Conservation (phyloP, 1,140 invertebrate genomes). For the Drosophila nikananu region DNA sequence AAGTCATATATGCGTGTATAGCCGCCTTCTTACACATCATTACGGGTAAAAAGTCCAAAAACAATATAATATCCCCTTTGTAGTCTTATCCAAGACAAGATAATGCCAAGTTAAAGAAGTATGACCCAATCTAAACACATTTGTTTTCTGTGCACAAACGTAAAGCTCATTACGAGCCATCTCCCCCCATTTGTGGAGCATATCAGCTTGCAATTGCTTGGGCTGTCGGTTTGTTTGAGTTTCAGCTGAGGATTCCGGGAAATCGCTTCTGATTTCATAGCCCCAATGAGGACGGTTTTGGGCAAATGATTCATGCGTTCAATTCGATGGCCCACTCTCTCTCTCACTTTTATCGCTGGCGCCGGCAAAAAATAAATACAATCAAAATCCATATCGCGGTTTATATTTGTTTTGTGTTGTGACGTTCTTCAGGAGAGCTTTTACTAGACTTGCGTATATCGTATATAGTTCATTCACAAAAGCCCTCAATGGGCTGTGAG, state of each 20-base stretch:
- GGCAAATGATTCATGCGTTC: conserved; percentile 63
- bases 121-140: conserved; percentile 5
- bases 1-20: neutral
- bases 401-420: conserved; percentile 39
- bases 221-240: conserved; percentile 60
- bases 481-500: conserved; percentile 19
- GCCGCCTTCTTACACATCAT: neutral
- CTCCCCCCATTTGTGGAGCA: conserved; percentile 16
- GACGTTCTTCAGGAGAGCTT: conserved; percentile 29
- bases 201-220: conserved; percentile 60
- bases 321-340: conserved; percentile 15
- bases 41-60: neutral
- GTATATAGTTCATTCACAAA: conserved; percentile 39
- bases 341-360: conserved; percentile 14
- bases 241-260: conserved; percentile 61
- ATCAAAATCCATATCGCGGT: conserved; percentile 39
- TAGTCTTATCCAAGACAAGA: neutral
- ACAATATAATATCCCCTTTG: neutral
- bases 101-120: neutral
- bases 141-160: conserved; percentile 11
- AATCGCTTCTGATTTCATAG: conserved; percentile 73
- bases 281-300: conserved; percentile 46
- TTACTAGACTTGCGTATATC: conserved; percentile 33
- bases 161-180: conserved; percentile 10
- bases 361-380: conserved; percentile 29